phyloP scores from a whole-genome alignment of 1,140 invertebrate species.

The Aphis craccivora region DNA sequence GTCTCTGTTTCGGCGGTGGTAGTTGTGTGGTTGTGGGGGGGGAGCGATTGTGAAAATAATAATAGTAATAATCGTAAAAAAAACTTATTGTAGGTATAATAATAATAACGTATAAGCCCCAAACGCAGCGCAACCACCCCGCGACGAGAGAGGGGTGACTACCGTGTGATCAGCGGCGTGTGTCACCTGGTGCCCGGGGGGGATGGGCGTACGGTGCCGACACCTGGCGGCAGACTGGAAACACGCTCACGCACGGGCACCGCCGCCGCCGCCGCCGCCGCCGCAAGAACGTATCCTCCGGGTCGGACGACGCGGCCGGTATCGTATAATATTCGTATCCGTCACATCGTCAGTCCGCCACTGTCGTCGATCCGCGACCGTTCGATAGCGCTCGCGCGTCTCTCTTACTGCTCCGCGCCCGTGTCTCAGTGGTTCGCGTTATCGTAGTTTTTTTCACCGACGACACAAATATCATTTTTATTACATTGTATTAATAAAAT shows the following conservation, averaged over 20 bases:
- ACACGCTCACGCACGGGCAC: conserved; percentile 33
- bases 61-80: conserved; percentile 20
- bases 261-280: conserved; percentile 13
- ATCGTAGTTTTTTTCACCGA: neutral
- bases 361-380: conserved; percentile 49
- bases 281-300: conserved; percentile 56
- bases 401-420: neutral
- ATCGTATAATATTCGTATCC: conserved; percentile 41
- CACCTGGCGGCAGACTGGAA: conserved; percentile 56
- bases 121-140: neutral
- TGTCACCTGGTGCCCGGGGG: conserved; percentile 55
- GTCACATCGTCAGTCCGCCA: conserved; percentile 51
- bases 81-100: neutral
- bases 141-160: conserved; percentile 28
- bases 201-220: conserved; percentile 51
- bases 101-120: neutral
- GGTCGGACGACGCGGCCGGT: conserved; percentile 47
- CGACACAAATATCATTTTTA: neutral
- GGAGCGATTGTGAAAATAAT: neutral
- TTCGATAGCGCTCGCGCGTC: conserved; percentile 8
- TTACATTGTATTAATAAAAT: neutral
- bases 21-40: neutral
- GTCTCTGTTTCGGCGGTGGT: neutral
- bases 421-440: conserved; percentile 2
- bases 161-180: conserved; percentile 27